Conservation (phyloP, 2,888 invertebrate species). For the Trichopoda pennipes region DNA sequence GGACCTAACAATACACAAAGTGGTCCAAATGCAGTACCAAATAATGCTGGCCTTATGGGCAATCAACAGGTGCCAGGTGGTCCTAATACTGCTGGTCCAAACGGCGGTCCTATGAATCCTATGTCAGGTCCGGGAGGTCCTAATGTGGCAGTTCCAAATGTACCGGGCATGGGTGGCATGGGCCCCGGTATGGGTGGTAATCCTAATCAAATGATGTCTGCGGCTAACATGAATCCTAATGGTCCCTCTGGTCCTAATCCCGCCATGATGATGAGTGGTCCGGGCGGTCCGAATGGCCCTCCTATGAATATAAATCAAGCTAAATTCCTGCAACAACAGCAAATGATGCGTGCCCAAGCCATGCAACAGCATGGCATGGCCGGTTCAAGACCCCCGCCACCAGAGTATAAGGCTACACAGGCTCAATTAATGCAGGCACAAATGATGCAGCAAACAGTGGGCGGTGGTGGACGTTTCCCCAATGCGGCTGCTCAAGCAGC, state of each 20-base stretch:
- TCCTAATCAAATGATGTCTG: conserved; percentile 69
- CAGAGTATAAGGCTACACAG: conserved; percentile 88
- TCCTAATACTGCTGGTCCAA: conserved; percentile 51
- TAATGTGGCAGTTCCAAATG: conserved; percentile 71
- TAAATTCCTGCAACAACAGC: conserved; percentile 86
- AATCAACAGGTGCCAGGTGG: conserved; percentile 52
- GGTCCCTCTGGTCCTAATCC: conserved; percentile 71
- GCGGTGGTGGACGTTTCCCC: conserved; percentile 82
- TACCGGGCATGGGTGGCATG: conserved; percentile 67
- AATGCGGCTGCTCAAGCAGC: conserved; percentile 82
- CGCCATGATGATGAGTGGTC: conserved; percentile 71
- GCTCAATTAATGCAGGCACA: conserved; percentile 82
- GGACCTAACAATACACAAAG: conserved; percentile 71
- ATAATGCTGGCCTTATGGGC: conserved; percentile 54
- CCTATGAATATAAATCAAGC: conserved; percentile 82
- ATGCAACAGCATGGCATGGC: conserved; percentile 82
- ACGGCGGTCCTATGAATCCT: conserved; percentile 60
- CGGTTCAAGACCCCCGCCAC: conserved; percentile 88
- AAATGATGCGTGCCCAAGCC: conserved; percentile 79
- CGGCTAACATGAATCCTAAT: conserved; percentile 74
- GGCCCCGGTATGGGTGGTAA: conserved; percentile 69
- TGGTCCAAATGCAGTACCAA: conserved; percentile 54
- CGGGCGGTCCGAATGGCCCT: conserved; percentile 71
- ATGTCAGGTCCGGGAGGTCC: conserved; percentile 72
- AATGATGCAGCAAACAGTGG: conserved; percentile 82